phyloP scores from a whole-genome alignment of 2,888 invertebrate species.

The Erpobdella octoculata region DNA sequence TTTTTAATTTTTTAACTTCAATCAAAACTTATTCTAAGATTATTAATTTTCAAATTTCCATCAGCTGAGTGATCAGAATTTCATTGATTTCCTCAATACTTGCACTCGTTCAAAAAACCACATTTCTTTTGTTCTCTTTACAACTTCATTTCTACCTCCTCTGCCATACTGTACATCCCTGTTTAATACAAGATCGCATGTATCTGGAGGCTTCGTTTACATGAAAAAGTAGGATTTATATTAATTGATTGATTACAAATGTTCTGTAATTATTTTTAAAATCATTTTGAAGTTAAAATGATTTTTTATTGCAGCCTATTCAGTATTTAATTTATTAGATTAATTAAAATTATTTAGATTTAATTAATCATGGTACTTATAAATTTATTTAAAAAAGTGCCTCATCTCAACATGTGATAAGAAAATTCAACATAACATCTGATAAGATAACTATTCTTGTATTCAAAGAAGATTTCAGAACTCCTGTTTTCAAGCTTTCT shows the following conservation, averaged over 20 bases:
- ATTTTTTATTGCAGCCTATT: too few relatives aligned
- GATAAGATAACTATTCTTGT: slow-evolving; percentile 5
- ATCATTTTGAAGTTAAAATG: too few relatives aligned
- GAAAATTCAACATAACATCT: not conserved
- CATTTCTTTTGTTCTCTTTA: slow-evolving; percentile 14
- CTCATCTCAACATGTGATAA: not conserved
- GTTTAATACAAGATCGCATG: not conserved
- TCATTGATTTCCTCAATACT: not conserved
- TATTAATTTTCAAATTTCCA: not conserved
- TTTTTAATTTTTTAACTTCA: too few relatives aligned
- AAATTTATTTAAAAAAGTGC: not conserved
- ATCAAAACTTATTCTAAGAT: too few relatives aligned
- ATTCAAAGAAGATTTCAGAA: slow-evolving; percentile 17
- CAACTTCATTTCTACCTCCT: not conserved
- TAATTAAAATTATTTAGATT: not conserved
- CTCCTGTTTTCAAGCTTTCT: slow-evolving; percentile 19
- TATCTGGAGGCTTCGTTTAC: slow-evolving; percentile 14
- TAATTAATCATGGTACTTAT: not conserved
- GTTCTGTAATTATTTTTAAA: too few relatives aligned
- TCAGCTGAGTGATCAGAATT: slow-evolving; percentile 2
- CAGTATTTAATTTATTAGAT: not conserved
- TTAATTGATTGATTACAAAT: slow-evolving; percentile 1
- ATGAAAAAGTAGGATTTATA: slow-evolving; percentile 5
- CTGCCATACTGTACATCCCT: not conserved
- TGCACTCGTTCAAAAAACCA: not conserved